phyloP scores from a whole-genome alignment of 2,888 invertebrate species.

The Linnaemya tessellans region DNA sequence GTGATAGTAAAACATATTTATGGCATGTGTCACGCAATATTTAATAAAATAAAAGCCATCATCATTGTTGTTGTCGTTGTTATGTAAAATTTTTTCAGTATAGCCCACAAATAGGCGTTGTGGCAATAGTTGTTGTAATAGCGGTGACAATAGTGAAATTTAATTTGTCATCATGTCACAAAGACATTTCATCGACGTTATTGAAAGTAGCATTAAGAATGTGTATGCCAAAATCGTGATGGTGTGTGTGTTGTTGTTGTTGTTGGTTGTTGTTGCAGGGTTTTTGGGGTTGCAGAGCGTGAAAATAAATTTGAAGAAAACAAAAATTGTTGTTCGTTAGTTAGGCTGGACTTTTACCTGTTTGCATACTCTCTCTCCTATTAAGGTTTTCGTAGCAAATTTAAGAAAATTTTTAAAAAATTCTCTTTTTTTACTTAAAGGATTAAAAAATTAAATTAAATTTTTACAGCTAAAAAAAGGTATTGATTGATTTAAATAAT shows the following conservation, averaged over 20 bases:
- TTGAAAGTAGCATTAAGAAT: background rate
- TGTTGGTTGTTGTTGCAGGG: conserved; percentile 19
- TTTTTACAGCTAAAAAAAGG: conserved; percentile 21
- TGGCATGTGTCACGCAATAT: conserved; percentile 74
- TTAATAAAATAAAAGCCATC: conserved; percentile 67
- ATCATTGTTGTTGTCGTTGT: conserved; percentile 31
- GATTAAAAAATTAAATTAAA: background rate
- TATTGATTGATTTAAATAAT: conserved; percentile 44
- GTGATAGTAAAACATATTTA: conserved; percentile 41
- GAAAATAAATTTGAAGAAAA: conserved; percentile 58
- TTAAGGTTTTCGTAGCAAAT: conserved; percentile 53
- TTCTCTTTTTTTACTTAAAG: conserved; percentile 13
- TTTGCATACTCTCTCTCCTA: conserved; percentile 40
- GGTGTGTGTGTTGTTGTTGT: conserved; percentile 14
- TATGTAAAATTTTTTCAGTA: background rate
- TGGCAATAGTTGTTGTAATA: background rate
- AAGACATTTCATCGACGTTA: conserved; percentile 25
- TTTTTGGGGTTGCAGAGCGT: conserved; percentile 35
- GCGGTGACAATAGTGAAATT: conserved; percentile 25
- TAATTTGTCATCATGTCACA: conserved; percentile 62
- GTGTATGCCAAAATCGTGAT: conserved; percentile 17
- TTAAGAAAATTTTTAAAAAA: background rate
- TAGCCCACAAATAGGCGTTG: conserved; percentile 26
- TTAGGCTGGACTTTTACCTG: conserved; percentile 63
- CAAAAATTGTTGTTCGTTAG: conserved; percentile 56